Percentiles rank a stretch among this genome's conserved stretches.
These are phyloP conservation scores for Zootoca vivipara DNA, from an alignment of 2,113 vertebrate species.

Conservation along the genomic window DNA sequence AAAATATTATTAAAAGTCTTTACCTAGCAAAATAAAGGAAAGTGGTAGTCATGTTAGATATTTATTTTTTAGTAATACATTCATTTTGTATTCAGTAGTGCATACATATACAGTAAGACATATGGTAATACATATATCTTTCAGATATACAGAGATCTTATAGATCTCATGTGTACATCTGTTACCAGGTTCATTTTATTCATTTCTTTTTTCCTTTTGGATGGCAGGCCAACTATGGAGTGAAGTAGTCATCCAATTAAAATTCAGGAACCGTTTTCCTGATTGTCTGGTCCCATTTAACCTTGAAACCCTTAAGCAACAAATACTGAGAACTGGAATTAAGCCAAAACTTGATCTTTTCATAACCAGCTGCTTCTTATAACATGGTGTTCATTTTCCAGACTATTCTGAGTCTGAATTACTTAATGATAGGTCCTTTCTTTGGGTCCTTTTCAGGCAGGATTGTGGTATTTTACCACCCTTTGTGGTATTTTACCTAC, in stretches of 20 bases:
- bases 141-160: too few species aligned
- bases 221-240: neutral
- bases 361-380: slow-evolving; percentile 38
- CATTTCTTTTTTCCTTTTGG: neutral
- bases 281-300: slow-evolving; percentile 4
- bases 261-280: slow-evolving; percentile 30
- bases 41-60: neutral
- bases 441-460: slow-evolving; percentile 1
- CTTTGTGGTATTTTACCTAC: slow-evolving; percentile 19
- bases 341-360: slow-evolving; percentile 27
- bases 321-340: slow-evolving; percentile 46
- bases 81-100: neutral
- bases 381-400: slow-evolving; percentile 57
- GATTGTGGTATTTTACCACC: too few species aligned
- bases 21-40: neutral
- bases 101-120: neutral
- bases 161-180: neutral
- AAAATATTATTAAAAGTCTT: neutral
- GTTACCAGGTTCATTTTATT: neutral
- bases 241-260: slow-evolving; percentile 38
- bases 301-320: slow-evolving; percentile 28
- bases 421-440: too few species aligned
- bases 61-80: neutral
- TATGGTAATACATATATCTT: neutral
- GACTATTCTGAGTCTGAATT: slow-evolving; percentile 25